phyloP scores from a whole-genome alignment of 2,797 vertebrate species.

The Saxicola maurus region DNA sequence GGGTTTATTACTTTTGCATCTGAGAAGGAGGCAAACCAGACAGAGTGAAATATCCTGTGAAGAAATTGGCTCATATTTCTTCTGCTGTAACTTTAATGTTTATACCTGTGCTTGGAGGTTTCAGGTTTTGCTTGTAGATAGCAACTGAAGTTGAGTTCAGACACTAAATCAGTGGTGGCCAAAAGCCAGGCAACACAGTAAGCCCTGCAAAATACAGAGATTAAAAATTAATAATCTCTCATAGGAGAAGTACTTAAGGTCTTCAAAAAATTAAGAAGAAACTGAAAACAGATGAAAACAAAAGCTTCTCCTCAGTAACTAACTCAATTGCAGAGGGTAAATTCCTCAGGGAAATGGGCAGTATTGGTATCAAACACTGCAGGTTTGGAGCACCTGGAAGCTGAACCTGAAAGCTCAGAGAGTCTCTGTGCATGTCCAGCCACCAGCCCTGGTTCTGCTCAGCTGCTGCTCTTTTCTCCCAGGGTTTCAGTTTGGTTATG shows the following conservation, averaged over 20 bases:
- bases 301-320: not conserved
- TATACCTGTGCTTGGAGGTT: not conserved
- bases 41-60: not conserved
- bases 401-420: not conserved
- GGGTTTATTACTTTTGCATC: slow-evolving; percentile 21
- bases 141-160: not conserved
- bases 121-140: not conserved
- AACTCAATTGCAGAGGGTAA: not conserved
- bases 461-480: not conserved
- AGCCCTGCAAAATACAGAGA: not conserved
- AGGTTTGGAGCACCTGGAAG: not conserved
- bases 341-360: not conserved
- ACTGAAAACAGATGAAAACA: not conserved
- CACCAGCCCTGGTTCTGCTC: not conserved
- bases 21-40: not conserved
- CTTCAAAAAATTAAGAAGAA: not conserved
- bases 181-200: not conserved
- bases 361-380: not conserved
- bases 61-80: slow-evolving; percentile 8
- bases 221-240: not conserved
- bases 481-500: not conserved
- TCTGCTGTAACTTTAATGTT: not conserved
- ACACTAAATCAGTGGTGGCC: not conserved
- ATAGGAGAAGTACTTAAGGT: not conserved
- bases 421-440: not conserved